A percentile compares a stretch with the other conserved stretches of the same genome.
phyloP scores from a whole-genome alignment of 2,113 vertebrate genomes.

The Dromas ardeola region DNA sequence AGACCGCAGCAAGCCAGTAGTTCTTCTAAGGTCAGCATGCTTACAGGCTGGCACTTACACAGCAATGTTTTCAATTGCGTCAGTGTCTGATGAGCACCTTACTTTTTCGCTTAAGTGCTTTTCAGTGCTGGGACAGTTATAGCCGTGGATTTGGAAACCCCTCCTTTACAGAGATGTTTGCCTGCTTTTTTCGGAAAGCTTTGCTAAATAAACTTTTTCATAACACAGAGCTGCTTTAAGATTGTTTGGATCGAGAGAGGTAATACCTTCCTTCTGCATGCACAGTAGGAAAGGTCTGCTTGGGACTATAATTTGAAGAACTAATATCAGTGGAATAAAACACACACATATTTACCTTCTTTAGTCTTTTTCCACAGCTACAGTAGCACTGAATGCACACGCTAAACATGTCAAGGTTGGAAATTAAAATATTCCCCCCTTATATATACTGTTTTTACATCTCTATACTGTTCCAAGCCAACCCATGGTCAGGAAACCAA shows the following conservation, averaged over 20 bases:
- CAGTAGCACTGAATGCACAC: background rate
- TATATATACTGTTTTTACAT: background rate
- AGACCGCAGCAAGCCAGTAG: background rate
- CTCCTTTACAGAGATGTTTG: background rate
- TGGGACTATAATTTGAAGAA: background rate
- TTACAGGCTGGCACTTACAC: background rate
- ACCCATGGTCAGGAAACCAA: background rate
- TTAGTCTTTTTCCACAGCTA: background rate
- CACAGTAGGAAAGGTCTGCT: background rate
- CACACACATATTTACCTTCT: background rate
- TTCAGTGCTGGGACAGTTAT: background rate
- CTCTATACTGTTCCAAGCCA: background rate
- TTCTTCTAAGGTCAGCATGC: background rate
- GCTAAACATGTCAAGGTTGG: background rate
- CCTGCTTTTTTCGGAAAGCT: background rate
- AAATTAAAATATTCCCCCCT: background rate
- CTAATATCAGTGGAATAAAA: background rate
- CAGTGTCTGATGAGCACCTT: fast-evolving
- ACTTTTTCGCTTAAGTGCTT: background rate
- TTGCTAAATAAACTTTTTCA: background rate
- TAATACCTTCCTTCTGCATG: background rate
- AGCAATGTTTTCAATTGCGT: background rate
- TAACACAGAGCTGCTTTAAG: background rate
- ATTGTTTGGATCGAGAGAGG: background rate
- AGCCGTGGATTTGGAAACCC: background rate